A percentile compares a stretch with the other conserved stretches of the same genome.
Conservation (phyloP, 2,113 vertebrate species). For the Actenoides hombroni region DNA sequence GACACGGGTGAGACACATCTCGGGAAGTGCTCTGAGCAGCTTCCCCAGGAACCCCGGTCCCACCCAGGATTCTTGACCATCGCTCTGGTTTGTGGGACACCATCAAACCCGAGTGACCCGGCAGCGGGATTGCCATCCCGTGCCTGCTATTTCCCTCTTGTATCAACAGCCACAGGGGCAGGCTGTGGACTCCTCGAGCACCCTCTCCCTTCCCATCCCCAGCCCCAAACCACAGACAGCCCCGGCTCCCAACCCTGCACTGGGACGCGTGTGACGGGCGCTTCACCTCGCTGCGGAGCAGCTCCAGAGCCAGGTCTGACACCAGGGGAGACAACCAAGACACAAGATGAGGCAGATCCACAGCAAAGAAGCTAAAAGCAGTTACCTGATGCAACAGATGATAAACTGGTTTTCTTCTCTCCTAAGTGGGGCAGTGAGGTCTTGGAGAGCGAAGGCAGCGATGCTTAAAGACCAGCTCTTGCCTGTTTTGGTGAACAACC, state of each 20-base stretch:
- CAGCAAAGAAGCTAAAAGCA: not conserved
- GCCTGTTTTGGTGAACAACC: not conserved
- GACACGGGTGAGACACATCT: not conserved
- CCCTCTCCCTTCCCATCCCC: fast-evolving
- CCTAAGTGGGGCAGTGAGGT: not conserved
- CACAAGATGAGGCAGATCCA: not conserved
- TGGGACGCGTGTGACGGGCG: fast-evolving
- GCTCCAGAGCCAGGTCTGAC: not conserved
- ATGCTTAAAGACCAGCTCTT: not conserved
- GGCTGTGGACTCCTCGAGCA: fast-evolving
- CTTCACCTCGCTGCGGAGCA: not conserved
- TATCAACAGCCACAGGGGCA: not conserved
- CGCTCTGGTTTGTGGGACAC: not conserved
- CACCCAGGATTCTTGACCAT: not conserved
- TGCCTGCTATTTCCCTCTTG: not conserved
- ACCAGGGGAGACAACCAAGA: not conserved
- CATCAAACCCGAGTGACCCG: not conserved
- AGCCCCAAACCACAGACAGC: not conserved
- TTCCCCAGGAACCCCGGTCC: not conserved
- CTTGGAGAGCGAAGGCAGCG: not conserved
- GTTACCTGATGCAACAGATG: not conserved
- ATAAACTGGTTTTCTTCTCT: not conserved
- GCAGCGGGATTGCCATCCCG: not conserved
- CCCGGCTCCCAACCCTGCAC: not conserved
- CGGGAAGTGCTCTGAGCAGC: not conserved